A percentile compares a stretch with the other conserved stretches of the same genome.
phyloP scores from a whole-genome alignment of 2,797 vertebrate genomes.

The Clangula hyemalis region DNA sequence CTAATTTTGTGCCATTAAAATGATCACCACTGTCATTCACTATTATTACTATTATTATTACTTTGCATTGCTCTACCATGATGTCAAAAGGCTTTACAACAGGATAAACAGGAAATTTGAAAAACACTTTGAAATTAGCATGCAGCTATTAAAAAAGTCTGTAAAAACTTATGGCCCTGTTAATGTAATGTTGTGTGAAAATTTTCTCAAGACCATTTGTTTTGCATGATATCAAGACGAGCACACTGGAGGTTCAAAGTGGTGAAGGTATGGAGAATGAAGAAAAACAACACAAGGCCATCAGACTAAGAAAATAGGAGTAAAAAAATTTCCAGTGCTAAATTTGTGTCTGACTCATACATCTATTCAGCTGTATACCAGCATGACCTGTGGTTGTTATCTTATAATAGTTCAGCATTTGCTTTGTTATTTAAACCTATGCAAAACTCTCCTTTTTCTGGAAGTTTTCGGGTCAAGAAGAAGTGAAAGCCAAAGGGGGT shows the following conservation, averaged over 20 bases:
- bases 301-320: not conserved
- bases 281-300: not conserved
- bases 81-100: slow-evolving; percentile 20
- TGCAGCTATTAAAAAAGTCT: slow-evolving; percentile 24
- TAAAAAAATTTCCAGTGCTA: not conserved
- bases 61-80: not conserved
- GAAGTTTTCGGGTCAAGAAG: not conserved
- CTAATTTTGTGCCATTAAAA: not conserved
- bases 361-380: not conserved
- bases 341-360: slow-evolving; percentile 1
- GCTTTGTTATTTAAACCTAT: not conserved
- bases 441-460: not conserved
- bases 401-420: not conserved
- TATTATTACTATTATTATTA: not conserved
- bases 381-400: not conserved
- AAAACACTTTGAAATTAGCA: slow-evolving; percentile 28
- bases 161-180: slow-evolving; percentile 7
- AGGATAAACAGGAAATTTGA: not conserved
- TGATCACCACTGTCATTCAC: not conserved
- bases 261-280: not conserved
- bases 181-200: not conserved
- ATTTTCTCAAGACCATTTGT: not conserved
- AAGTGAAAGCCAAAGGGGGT: not conserved
- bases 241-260: not conserved
- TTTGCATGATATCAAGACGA: not conserved